These are phyloP conservation scores for Eunapius fragilis DNA, from an alignment of 37 sponge, comb jelly and placozoan species.

Conservation along the genomic window DNA sequence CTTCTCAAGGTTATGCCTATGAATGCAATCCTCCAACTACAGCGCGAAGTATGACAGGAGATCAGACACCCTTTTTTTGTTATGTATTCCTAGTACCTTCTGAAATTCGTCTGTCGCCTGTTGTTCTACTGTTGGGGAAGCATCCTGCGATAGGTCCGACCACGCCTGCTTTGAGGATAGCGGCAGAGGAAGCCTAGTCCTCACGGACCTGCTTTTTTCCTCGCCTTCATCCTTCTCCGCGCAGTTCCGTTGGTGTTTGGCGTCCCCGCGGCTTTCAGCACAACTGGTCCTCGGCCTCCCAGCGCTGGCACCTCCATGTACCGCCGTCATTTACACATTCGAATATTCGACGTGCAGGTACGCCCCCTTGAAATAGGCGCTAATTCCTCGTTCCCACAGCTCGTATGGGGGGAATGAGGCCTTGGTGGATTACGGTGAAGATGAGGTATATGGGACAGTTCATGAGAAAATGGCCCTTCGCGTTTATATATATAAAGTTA, in stretches of 20 bases:
- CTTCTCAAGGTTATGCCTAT: not conserved
- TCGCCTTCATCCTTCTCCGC: not conserved
- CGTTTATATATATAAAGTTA: too few species aligned
- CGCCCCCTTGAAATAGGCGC: not conserved
- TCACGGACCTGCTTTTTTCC: not conserved
- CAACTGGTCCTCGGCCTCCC: not conserved
- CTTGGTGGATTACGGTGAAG: too few species aligned
- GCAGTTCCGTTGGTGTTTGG: not conserved
- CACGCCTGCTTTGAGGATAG: not conserved
- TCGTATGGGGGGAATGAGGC: too few species aligned
- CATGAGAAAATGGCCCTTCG: too few species aligned
- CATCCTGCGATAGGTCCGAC: not conserved
- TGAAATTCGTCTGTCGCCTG: not conserved
- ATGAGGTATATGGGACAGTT: too few species aligned
- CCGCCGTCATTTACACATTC: not conserved
- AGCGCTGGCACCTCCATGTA: not conserved
- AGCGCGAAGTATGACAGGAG: not conserved
- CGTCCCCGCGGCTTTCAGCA: not conserved
- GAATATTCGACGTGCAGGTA: not conserved
- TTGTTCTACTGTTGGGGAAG: not conserved
- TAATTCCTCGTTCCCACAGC: not conserved
- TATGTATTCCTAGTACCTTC: not conserved
- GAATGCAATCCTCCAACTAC: not conserved
- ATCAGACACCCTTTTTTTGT: too few species aligned
- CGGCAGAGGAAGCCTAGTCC: too few species aligned